Conservation (phyloP, 2,888 invertebrate genomes). For the Hirtodrosophila confusa region DNA sequence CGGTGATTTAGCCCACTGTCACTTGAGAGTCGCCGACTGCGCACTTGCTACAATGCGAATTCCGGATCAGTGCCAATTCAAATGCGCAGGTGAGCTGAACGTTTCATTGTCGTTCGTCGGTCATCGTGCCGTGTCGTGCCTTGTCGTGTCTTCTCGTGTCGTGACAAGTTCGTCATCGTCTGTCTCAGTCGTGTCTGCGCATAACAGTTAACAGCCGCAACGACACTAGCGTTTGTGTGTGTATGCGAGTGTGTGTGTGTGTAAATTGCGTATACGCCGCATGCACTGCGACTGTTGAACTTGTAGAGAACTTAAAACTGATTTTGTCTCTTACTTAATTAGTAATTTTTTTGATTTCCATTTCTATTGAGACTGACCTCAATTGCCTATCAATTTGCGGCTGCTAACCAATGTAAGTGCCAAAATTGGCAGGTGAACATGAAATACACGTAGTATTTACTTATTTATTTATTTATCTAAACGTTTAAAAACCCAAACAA, state of each 20-base stretch:
- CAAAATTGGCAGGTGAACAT: conserved; percentile 45
- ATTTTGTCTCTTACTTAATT: conserved; percentile 12
- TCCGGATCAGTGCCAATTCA: conserved; percentile 72
- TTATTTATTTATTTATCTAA: conserved; percentile 5
- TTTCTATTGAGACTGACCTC: conserved; percentile 34
- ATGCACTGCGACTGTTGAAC: conserved; percentile 27
- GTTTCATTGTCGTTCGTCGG: conserved; percentile 34
- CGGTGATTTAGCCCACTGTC: conserved; percentile 37
- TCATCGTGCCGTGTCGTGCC: conserved; percentile 18
- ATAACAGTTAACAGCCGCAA: conserved; percentile 43
- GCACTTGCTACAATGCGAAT: conserved; percentile 67
- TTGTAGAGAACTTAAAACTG: conserved; percentile 47
- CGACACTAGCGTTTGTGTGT: conserved; percentile 10
- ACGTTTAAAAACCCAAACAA: conserved; percentile 17
- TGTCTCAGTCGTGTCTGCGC: conserved; percentile 39
- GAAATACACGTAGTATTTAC: conserved; percentile 37
- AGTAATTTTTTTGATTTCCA: conserved; percentile 1
- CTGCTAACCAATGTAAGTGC: conserved; percentile 61
- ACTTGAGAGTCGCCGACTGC: conserved; percentile 29
- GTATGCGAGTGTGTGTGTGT: too few species aligned
- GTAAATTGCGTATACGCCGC: conserved; percentile 68
- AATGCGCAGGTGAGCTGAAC: conserved; percentile 78
- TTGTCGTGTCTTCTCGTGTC: conserved; percentile 13
- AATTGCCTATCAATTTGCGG: conserved; percentile 7
- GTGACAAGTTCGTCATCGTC: conserved; percentile 20